Evolutionary conservation across 2,113 vertebrate species (phyloP).

Genomic region (Alethe diademata): DNA sequence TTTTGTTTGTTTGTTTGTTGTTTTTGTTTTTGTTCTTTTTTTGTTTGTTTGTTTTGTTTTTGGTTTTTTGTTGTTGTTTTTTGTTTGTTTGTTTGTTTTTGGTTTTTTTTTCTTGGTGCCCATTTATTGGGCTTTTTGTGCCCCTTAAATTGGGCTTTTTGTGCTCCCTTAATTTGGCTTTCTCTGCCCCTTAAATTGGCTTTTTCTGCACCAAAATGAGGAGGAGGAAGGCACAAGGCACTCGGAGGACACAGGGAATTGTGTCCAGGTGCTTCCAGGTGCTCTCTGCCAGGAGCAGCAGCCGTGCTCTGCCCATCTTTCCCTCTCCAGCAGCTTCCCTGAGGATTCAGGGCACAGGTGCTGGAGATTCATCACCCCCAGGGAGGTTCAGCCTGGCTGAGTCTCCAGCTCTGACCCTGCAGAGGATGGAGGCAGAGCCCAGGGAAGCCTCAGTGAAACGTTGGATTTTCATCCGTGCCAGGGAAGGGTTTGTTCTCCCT

Average conservation of each 20-base stretch:
- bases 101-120: no score
- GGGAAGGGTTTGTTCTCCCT: not conserved
- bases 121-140: not conserved
- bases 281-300: not conserved
- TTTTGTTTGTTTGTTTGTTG: no score
- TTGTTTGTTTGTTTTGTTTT: no score
- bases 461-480: rapidly evolving
- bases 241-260: rapidly evolving
- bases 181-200: not conserved
- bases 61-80: no score
- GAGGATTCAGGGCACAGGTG: not conserved
- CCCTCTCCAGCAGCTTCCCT: not conserved
- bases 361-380: rapidly evolving
- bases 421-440: not conserved
- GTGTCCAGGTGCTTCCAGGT: not conserved
- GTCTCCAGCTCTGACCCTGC: rapidly evolving
- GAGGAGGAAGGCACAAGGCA: not conserved
- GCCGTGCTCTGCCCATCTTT: rapidly evolving
- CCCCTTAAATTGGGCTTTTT: not conserved
- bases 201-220: rapidly evolving
- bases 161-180: not conserved
- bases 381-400: not conserved
- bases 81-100: no score
- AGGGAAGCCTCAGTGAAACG: rapidly evolving
- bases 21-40: no score